These are phyloP conservation scores for Dryobotodes eremita DNA, from an alignment of 2,888 invertebrate genomes.

Conservation along the genomic window DNA sequence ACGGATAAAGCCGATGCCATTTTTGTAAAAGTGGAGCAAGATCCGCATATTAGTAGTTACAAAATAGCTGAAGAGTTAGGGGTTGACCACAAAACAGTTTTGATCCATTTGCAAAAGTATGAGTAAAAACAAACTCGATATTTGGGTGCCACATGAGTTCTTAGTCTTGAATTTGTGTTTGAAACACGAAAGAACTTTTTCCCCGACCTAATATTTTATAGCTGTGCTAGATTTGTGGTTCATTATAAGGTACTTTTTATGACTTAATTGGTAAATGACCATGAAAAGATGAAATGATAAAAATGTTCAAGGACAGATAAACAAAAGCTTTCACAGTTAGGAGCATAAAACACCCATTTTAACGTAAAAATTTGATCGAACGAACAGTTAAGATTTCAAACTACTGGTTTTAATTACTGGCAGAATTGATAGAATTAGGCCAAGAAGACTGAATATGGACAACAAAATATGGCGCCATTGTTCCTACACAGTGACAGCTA, in stretches of 20 bases:
- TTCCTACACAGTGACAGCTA: constrained; percentile 37
- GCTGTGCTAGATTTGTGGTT: neutral
- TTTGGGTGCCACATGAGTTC: too few species aligned
- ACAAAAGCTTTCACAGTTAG: neutral
- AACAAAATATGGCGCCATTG: constrained; percentile 41
- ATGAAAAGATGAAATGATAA: neutral
- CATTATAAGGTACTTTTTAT: neutral
- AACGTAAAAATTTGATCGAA: neutral
- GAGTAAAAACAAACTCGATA: too few species aligned
- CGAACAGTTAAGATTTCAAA: neutral
- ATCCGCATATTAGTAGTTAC: too few species aligned
- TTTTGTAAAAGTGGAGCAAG: too few species aligned
- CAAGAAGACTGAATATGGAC: neutral
- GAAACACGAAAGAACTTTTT: too few species aligned
- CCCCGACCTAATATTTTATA: neutral
- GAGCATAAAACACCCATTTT: neutral
- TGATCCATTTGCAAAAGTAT: too few species aligned
- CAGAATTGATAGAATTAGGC: too few species aligned
- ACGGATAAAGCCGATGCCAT: too few species aligned
- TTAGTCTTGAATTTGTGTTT: too few species aligned
- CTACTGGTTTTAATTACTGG: neutral
- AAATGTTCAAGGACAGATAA: neutral
- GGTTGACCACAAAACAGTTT: too few species aligned
- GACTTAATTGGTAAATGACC: neutral
- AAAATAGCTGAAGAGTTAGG: too few species aligned